Evolutionary conservation across 2,888 invertebrate species (phyloP).

Genomic region (Cataglyphis altisquamis): DNA sequence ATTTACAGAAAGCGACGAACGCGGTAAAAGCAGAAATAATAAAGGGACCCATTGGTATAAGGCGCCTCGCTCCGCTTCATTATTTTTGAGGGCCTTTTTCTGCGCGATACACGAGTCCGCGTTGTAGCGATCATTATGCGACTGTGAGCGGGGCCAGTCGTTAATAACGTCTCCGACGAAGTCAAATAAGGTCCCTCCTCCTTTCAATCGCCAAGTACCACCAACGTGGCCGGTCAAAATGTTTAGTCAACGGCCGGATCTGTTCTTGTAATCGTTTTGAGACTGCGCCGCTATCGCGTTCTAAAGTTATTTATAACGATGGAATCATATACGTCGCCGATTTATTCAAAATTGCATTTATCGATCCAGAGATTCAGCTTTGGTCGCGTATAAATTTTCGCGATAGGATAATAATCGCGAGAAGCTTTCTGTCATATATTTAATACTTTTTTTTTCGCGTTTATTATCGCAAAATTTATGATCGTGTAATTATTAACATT

Average conservation of each 20-base stretch:
- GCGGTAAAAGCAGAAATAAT: slow-evolving; percentile 63
- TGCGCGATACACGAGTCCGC: slow-evolving; percentile 5
- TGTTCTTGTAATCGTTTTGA: slow-evolving; percentile 24
- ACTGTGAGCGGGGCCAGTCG: slow-evolving; percentile 19
- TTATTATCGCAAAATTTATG: slow-evolving; percentile 34
- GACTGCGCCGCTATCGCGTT: slow-evolving; percentile 1
- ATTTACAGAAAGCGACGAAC: slow-evolving; percentile 68
- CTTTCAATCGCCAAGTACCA: slow-evolving; percentile 37
- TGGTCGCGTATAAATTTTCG: not conserved
- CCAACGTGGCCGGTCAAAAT: slow-evolving; percentile 22
- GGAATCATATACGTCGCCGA: slow-evolving; percentile 48
- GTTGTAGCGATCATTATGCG: slow-evolving; percentile 35
- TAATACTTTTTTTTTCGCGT: not conserved
- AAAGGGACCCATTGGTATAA: slow-evolving; percentile 67
- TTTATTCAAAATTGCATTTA: slow-evolving; percentile 33
- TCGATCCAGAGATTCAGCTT: slow-evolving; percentile 4
- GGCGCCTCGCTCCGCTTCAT: slow-evolving; percentile 52
- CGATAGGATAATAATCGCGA: not conserved
- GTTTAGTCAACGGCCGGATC: slow-evolving; percentile 38
- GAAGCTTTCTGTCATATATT: not conserved
- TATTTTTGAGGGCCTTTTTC: slow-evolving; percentile 56
- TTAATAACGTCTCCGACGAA: slow-evolving; percentile 68
- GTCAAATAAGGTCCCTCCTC: slow-evolving; percentile 54
- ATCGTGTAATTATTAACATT: slow-evolving; percentile 33
- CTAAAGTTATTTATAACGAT: slow-evolving; percentile 59